Evolutionary conservation across 1,140 invertebrate genomes (phyloP), one percentile per base, ranked within the genome.

Genomic region (Caenorhabditis tropicalis): DNA sequence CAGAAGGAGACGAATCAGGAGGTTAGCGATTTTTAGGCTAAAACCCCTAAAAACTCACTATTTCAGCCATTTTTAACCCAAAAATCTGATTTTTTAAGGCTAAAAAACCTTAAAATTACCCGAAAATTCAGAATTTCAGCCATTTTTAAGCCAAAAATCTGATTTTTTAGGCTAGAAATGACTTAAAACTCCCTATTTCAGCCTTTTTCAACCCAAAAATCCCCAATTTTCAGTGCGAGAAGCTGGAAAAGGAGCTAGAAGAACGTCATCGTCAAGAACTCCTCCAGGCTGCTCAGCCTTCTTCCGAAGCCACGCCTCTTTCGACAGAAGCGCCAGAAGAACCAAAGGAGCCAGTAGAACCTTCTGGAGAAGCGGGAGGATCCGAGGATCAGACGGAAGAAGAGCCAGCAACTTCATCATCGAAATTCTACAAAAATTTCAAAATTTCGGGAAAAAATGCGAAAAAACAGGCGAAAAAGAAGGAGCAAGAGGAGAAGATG

Each of bases 391-490:
- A n/a, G n/a, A n/a, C n/a, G n/a, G n/a, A n/a, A n/a, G n/a, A n/a
- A n/a, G n/a, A n/a, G n/a, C n/a, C n/a, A n/a, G n/a, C n/a, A n/a
- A n/a, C n/a, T n/a, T n/a, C n/a, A n/a, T n/a, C 84, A 51, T 31
- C 58, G 29, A 36, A 33, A 31, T 85, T 85, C 79, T 85, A 85
- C 56, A 85, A 85, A 56, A 79, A 12, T 6, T 5, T 39, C 15
- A 49, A 58, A 2, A 74, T 82, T 31, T 65, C 51, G 15, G 12
- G 19, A 6, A 85, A 85, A 46, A 36, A 27, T 24, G 51, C 51
- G 21, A 85, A 85, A n/a, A 85, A 56, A 70, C 84, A 81, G 80
- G 86, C 48, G 24, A 86, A 87, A 74, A 87, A 87, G 43, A 51
- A 51, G 27, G 82, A 86, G 58, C 46, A 43, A 10, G 79, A 24